These are phyloP conservation scores for Condylostylus longicornis DNA, from an alignment of 1,140 invertebrate species.

Conservation along the genomic window DNA sequence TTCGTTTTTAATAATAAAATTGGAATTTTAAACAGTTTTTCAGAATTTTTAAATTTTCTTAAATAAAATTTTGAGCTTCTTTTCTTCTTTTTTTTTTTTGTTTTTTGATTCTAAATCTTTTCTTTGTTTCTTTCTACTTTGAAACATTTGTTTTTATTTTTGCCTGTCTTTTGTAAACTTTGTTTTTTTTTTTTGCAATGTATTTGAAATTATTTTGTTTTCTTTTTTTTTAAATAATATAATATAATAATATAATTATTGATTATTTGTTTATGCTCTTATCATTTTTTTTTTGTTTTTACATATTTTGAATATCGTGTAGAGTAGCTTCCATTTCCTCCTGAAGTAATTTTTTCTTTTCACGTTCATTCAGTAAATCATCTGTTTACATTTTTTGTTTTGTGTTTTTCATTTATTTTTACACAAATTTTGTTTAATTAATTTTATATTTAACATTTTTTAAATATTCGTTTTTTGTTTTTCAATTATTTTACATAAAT, in stretches of 20 bases:
- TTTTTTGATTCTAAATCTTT: neutral
- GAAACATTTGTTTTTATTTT: too few species aligned
- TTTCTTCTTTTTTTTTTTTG: constrained; percentile 1
- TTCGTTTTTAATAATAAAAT: too few species aligned
- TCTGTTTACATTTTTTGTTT: constrained; percentile 44
- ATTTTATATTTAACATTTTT: neutral
- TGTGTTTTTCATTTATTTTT: too few species aligned
- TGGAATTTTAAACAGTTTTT: too few species aligned
- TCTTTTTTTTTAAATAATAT: too few species aligned
- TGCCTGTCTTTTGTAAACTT: too few species aligned
- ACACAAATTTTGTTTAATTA: too few species aligned
- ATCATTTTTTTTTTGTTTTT: constrained; percentile 38
- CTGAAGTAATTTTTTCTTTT: constrained; percentile 90
- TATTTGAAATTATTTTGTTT: too few species aligned
- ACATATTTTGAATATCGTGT: constrained; percentile 99
- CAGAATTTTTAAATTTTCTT: too few species aligned
- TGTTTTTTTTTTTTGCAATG: too few species aligned
- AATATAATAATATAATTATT: too few species aligned
- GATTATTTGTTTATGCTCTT: too few species aligned
- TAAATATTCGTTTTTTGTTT: neutral
- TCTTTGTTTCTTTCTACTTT: constrained; percentile 17
- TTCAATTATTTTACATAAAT: neutral
- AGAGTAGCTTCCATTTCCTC: constrained; percentile 98
- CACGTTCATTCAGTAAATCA: constrained; percentile 85
- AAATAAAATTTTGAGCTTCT: neutral